A percentile compares a stretch with the other conserved stretches of the same genome.
phyloP scores from a whole-genome alignment of 2,797 vertebrate species.

The Oryzias sinensis region DNA sequence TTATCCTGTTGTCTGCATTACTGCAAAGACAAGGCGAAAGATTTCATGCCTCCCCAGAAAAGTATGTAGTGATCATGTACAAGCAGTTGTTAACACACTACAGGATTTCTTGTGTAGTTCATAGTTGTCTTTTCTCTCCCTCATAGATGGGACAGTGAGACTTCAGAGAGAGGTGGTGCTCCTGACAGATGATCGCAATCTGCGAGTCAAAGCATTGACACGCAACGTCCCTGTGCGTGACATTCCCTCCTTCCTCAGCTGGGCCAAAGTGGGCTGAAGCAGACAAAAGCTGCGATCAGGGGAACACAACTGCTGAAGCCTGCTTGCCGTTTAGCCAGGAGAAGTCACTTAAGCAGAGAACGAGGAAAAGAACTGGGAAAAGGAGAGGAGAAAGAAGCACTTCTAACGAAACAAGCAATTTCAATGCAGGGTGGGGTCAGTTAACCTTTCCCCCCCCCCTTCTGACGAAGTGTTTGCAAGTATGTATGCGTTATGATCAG shows the following conservation, averaged over 20 bases:
- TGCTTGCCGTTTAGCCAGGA: slow-evolving; percentile 81
- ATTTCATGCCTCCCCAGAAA: slow-evolving; percentile 92
- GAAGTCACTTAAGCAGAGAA: slow-evolving; percentile 62
- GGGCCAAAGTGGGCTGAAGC: slow-evolving; percentile 89
- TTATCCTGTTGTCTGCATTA: slow-evolving; percentile 97
- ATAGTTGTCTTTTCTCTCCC: no score
- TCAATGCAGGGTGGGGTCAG: slow-evolving; percentile 49
- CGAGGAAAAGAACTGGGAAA: slow-evolving; percentile 35
- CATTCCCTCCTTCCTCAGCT: slow-evolving; percentile 92
- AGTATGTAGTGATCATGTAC: slow-evolving; percentile 70
- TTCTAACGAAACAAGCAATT: slow-evolving; percentile 47
- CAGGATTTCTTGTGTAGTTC: neutral
- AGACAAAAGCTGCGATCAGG: slow-evolving; percentile 56
- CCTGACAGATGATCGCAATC: slow-evolving; percentile 96
- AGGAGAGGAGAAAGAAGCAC: slow-evolving; percentile 42
- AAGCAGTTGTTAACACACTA: neutral
- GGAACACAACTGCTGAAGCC: slow-evolving; percentile 70
- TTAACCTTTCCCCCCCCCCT: slow-evolving; percentile 39
- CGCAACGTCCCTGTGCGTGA: slow-evolving; percentile 95
- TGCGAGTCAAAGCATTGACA: slow-evolving; percentile 95
- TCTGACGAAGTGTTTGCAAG: slow-evolving; percentile 53
- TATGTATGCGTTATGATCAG: slow-evolving; percentile 62
- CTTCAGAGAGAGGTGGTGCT: slow-evolving; percentile 94
- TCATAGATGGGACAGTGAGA: slow-evolving; percentile 71
- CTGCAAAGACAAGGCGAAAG: slow-evolving; percentile 97